Percentiles rank a stretch among this genome's conserved stretches.
These are phyloP conservation scores for Tetraodon nigroviridis DNA, from an alignment of 2,113 vertebrate genomes.

Conservation along the genomic window DNA sequence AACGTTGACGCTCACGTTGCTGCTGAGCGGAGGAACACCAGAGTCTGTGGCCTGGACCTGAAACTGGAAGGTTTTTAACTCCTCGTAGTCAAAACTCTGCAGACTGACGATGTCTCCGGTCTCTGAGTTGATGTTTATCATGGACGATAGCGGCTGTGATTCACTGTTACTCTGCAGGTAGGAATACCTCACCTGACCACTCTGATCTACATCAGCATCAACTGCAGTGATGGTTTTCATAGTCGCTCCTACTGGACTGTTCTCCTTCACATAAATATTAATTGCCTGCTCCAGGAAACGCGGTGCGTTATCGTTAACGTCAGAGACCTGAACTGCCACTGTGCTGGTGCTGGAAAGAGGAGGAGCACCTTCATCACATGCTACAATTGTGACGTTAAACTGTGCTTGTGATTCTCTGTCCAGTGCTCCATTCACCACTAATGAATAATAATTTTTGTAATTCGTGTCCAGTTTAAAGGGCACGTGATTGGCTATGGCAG, in stretches of 20 bases:
- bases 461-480: too few species aligned
- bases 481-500: too few species aligned
- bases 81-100: slow-evolving; percentile 81
- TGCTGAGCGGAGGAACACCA: slow-evolving; percentile 61
- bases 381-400: too few species aligned
- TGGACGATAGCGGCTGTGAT: slow-evolving; percentile 6
- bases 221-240: slow-evolving; percentile 51
- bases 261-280: slow-evolving; percentile 75
- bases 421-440: too few species aligned
- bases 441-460: too few species aligned
- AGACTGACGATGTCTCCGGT: slow-evolving; percentile 59
- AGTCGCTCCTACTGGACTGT: slow-evolving; percentile 33
- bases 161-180: slow-evolving; percentile 24
- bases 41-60: slow-evolving; percentile 66
- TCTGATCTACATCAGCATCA: slow-evolving; percentile 59
- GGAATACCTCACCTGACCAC: slow-evolving; percentile 52
- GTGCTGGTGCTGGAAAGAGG: slow-evolving; percentile 68
- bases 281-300: slow-evolving; percentile 66
- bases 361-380: slow-evolving; percentile 79
- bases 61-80: slow-evolving; percentile 74
- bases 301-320: slow-evolving; percentile 84
- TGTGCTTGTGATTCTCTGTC: too few species aligned
- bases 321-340: slow-evolving; percentile 74
- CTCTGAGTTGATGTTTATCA: slow-evolving; percentile 62
- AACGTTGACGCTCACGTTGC: slow-evolving; percentile 47